These are phyloP conservation scores for Anastatus disparis DNA, from an alignment of 1,140 invertebrate species.

Conservation along the genomic window DNA sequence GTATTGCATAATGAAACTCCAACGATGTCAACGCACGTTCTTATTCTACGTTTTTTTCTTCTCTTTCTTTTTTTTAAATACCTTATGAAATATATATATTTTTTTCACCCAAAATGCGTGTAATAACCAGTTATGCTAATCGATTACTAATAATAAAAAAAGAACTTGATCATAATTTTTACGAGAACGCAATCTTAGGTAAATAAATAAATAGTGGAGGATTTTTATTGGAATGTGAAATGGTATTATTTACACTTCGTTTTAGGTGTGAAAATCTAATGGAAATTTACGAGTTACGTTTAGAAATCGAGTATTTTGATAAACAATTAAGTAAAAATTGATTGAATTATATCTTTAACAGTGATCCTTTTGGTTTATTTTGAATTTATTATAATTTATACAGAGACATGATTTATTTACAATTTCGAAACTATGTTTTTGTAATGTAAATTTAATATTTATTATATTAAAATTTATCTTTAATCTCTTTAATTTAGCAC, in stretches of 20 bases:
- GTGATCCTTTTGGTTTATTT: not conserved
- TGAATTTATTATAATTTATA: no score
- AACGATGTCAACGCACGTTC: constrained; percentile 16
- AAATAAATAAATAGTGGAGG: no score
- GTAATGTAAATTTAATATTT: no score
- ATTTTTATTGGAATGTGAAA: no score
- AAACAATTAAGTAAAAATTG: no score
- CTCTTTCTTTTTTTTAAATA: not conserved
- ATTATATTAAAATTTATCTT: no score
- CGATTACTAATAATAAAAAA: not conserved
- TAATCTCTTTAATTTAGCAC: no score
- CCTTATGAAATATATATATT: not conserved
- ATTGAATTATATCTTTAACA: not conserved
- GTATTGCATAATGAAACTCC: not conserved
- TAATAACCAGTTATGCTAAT: constrained; percentile 17
- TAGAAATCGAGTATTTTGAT: no score
- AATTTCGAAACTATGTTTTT: no score
- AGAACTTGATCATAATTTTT: constrained; percentile 6
- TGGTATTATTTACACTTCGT: no score
- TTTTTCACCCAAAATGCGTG: not conserved
- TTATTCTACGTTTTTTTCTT: not conserved
- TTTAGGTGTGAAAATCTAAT: not conserved
- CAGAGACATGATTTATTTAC: no score
- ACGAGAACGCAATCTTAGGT: not conserved
- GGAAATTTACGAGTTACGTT: not conserved